Conservation (phyloP, 2,888 invertebrate species). For the Xiphydria camelus region DNA sequence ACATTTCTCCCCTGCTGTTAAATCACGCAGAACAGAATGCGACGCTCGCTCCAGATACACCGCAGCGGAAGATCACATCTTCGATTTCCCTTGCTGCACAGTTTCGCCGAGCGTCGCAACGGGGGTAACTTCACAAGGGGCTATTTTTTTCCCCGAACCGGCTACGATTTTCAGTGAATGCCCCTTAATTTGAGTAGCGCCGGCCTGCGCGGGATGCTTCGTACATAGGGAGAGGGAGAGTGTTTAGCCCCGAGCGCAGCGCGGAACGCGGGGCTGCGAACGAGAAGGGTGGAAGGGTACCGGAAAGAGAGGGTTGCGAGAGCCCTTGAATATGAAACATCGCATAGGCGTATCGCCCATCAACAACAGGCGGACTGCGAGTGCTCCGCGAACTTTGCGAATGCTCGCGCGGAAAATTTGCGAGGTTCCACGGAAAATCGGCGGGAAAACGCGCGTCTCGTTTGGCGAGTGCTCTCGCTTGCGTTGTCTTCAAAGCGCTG, state of each 20-base stretch:
- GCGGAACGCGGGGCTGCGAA: constrained; percentile 5
- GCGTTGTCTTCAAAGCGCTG: too few relatives aligned
- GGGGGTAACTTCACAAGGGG: constrained; percentile 8
- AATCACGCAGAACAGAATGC: too few relatives aligned
- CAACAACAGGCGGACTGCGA: constrained; percentile 4
- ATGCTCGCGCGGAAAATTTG: too few relatives aligned
- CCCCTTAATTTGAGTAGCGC: constrained; percentile 40
- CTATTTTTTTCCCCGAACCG: constrained; percentile 11
- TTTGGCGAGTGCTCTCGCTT: too few relatives aligned
- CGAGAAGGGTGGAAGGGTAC: constrained; percentile 7
- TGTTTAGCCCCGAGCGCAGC: constrained; percentile 29
- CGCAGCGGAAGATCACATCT: too few relatives aligned
- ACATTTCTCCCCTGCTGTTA: too few relatives aligned
- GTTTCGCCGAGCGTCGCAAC: not conserved
- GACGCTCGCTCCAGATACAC: too few relatives aligned
- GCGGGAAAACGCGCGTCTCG: too few relatives aligned
- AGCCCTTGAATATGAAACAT: constrained; percentile 38
- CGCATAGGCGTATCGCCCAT: constrained; percentile 18
- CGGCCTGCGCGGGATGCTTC: constrained; percentile 4
- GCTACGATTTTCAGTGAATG: constrained; percentile 39
- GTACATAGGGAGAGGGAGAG: constrained; percentile 16
- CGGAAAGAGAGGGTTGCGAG: constrained; percentile 15
- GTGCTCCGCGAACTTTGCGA: too few relatives aligned
- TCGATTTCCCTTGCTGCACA: too few relatives aligned
- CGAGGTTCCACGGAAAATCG: too few relatives aligned